Evolutionary conservation across 2,797 vertebrate genomes (phyloP).

Genomic region (Coranthus polyacanthus): DNA sequence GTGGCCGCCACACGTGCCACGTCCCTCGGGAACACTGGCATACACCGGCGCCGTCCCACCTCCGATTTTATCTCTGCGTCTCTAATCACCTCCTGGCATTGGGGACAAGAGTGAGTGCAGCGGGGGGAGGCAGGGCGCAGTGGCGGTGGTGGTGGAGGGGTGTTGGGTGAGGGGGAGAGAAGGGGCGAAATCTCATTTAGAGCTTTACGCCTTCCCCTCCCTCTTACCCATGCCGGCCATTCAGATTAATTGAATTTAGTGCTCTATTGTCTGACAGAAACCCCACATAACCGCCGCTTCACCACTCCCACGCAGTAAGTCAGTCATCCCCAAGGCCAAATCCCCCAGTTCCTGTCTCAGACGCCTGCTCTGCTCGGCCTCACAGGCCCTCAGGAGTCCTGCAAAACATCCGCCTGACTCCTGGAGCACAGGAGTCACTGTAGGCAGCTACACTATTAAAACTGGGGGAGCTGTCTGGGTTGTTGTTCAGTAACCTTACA

Average conservation of each 20-base stretch:
- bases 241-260: constrained; percentile 94
- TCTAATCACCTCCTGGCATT: constrained; percentile 94
- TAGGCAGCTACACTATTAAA: not conserved
- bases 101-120: constrained; percentile 81
- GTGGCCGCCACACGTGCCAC: constrained; percentile 43
- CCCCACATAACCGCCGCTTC: constrained; percentile 84
- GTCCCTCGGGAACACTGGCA: constrained; percentile 56
- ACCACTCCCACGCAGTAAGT: constrained; percentile 55
- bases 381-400: constrained; percentile 12
- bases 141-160: constrained; percentile 64
- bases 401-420: constrained; percentile 13
- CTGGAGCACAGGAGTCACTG: not conserved
- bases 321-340: constrained; percentile 65
- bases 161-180: constrained; percentile 83
- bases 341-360: constrained; percentile 33
- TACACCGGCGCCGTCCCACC: constrained; percentile 78
- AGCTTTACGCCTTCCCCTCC: constrained; percentile 92
- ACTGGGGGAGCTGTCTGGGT: not conserved
- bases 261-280: constrained; percentile 91
- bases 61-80: constrained; percentile 93
- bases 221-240: constrained; percentile 89
- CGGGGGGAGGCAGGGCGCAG: constrained; percentile 75
- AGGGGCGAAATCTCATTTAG: constrained; percentile 95
- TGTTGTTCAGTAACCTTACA: not conserved
- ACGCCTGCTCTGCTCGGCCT: constrained; percentile 11